phyloP scores from a whole-genome alignment of 2,888 invertebrate species.

The Noctua janthina region DNA sequence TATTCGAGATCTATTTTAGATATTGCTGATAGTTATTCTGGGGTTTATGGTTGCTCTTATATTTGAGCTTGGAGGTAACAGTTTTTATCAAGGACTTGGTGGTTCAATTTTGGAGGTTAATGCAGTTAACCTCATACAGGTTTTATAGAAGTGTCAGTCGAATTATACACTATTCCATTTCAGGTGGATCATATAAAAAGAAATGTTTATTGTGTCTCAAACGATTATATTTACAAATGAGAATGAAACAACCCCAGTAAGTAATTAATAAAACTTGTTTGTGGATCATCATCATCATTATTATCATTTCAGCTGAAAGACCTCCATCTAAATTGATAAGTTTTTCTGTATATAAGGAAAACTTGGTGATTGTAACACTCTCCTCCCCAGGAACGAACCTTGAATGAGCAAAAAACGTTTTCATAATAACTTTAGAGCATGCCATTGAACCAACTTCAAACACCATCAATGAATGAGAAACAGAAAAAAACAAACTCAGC shows the following conservation, averaged over 20 bases:
- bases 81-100: not conserved
- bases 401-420: not conserved
- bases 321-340: not conserved
- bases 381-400: not conserved
- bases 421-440: not conserved
- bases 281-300: not conserved
- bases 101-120: not conserved
- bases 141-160: not conserved
- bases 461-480: not conserved
- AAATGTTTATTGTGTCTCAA: too few species aligned
- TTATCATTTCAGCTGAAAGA: not conserved
- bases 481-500: slow-evolving; percentile 3
- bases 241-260: too few species aligned
- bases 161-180: not conserved
- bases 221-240: too few species aligned
- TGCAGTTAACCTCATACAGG: not conserved
- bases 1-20: slow-evolving; percentile 31
- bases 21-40: not conserved
- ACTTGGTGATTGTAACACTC: not conserved
- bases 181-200: not conserved
- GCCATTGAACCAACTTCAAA: not conserved
- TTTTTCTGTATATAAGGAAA: too few species aligned
- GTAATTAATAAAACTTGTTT: too few species aligned
- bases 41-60: not conserved
- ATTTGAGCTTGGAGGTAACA: not conserved